Evolutionary conservation across 2,113 vertebrate genomes (phyloP).

Genomic region (Saguinus imperator): DNA sequence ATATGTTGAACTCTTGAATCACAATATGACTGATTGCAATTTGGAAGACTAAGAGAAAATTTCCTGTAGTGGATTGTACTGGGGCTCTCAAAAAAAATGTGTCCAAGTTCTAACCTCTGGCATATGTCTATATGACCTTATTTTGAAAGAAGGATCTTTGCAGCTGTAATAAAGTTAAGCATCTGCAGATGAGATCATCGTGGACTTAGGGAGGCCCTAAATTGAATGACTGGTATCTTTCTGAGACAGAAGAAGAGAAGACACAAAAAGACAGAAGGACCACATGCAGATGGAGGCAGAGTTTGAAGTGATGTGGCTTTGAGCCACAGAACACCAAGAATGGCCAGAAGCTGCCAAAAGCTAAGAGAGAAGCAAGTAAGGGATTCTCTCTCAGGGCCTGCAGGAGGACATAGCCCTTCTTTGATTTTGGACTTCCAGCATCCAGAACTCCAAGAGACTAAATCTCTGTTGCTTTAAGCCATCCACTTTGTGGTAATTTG

Average conservation of each 20-base stretch:
- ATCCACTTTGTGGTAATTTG: not conserved
- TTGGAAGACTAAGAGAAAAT: constrained; percentile 14
- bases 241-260: not conserved
- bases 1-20: not conserved
- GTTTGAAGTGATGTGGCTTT: not conserved
- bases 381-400: not conserved
- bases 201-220: not conserved
- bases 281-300: not conserved
- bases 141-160: not conserved
- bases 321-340: not conserved
- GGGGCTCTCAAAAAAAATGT: not conserved
- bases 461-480: not conserved
- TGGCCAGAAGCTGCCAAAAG: not conserved
- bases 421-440: not conserved
- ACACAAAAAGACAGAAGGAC: not conserved
- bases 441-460: not conserved
- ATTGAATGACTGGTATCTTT: not conserved
- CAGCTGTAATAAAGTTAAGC: not conserved
- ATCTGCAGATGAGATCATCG: not conserved
- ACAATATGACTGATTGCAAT: not conserved
- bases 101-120: not conserved
- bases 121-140: not conserved
- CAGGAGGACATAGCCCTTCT: not conserved
- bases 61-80: not conserved
- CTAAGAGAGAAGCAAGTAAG: not conserved